Evolutionary conservation across 2,888 invertebrate genomes (phyloP).

Genomic region (Melikaiella ostensackeni): DNA sequence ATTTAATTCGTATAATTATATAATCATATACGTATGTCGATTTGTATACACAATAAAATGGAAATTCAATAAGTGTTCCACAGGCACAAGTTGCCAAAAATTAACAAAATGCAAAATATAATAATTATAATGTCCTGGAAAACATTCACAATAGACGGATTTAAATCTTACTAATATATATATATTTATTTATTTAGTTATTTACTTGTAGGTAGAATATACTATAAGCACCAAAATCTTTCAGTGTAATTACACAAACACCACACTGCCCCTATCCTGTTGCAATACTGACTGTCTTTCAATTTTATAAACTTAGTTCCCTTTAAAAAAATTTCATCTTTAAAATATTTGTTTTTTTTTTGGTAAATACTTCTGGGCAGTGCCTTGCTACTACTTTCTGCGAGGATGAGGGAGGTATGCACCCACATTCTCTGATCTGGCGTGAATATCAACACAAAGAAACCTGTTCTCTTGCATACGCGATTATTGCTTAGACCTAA

Average conservation of each 20-base stretch:
- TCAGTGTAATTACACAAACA: constrained; percentile 48
- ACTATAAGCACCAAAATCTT: constrained; percentile 37
- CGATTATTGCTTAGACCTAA: constrained; percentile 66
- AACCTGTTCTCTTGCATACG: constrained; percentile 42
- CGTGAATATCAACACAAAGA: constrained; percentile 45
- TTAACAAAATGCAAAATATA: constrained; percentile 63
- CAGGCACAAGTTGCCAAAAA: constrained; percentile 77
- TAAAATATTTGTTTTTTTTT: constrained; percentile 46
- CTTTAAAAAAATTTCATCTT: constrained; percentile 40
- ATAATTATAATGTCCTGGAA: constrained; percentile 64
- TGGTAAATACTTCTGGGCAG: constrained; percentile 38
- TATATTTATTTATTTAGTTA: constrained; percentile 42
- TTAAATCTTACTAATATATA: constrained; percentile 34
- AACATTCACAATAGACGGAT: constrained; percentile 52
- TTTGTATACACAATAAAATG: constrained; percentile 63
- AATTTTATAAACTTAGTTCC: not conserved
- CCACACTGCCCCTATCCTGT: constrained; percentile 55
- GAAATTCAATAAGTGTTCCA: constrained; percentile 72
- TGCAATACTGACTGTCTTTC: constrained; percentile 31
- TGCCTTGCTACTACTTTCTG: constrained; percentile 41
- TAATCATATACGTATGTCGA: constrained; percentile 57
- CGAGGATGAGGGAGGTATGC: constrained; percentile 71
- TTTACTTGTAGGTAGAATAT: constrained; percentile 45
- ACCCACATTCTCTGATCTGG: constrained; percentile 63
- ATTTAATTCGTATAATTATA: constrained; percentile 58